These are phyloP conservation scores for Pseudococcus viburni DNA, from an alignment of 2,888 invertebrate species.

Conservation along the genomic window DNA sequence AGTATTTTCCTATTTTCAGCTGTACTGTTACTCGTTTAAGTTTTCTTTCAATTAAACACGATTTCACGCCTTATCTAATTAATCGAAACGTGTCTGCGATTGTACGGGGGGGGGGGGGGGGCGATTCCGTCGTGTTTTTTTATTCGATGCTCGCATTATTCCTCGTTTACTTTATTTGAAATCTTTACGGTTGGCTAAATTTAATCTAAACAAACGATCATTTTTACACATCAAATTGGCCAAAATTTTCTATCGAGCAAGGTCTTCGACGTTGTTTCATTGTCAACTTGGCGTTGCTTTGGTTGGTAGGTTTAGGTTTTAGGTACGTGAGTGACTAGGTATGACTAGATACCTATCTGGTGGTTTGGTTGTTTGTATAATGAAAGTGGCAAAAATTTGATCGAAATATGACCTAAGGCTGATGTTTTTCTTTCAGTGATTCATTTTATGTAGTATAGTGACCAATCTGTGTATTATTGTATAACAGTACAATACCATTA, in stretches of 20 bases:
- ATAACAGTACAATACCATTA: too few relatives aligned
- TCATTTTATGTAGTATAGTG: too few relatives aligned
- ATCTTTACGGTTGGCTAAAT: slow-evolving; percentile 6
- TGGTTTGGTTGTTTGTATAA: too few relatives aligned
- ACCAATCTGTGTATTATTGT: too few relatives aligned
- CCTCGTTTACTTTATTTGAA: neutral
- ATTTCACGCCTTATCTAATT: slow-evolving; percentile 50
- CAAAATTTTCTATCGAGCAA: neutral
- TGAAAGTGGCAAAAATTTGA: neutral
- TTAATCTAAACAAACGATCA: slow-evolving; percentile 24
- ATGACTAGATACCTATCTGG: neutral
- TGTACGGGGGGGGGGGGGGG: neutral
- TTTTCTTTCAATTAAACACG: slow-evolving; percentile 48
- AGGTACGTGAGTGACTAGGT: neutral
- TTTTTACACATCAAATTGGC: slow-evolving; percentile 3
- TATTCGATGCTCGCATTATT: neutral
- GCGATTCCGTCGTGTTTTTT: neutral
- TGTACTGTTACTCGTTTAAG: neutral
- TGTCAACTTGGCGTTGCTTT: neutral
- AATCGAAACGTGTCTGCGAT: slow-evolving; percentile 14
- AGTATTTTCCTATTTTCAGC: too few relatives aligned
- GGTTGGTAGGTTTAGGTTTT: neutral
- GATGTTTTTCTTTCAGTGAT: too few relatives aligned
- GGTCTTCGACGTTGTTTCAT: neutral
- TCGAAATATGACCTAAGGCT: neutral